Conservation (phyloP, 2,888 invertebrate genomes). For the Crepidodera aurea region DNA sequence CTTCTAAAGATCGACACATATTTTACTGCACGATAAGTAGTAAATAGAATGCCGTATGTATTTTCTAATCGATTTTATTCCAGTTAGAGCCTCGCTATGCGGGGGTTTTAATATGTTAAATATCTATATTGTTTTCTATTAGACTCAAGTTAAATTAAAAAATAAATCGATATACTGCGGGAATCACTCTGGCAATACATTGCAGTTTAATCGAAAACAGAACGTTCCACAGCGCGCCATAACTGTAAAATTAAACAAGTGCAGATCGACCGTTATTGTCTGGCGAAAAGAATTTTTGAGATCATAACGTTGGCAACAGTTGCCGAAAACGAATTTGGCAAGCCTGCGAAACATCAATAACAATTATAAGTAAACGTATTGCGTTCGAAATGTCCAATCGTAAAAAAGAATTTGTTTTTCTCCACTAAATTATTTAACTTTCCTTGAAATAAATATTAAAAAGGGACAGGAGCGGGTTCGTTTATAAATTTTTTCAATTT, state of each 20-base stretch:
- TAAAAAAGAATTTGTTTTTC: slow-evolving; percentile 3
- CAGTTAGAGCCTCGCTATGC: too few relatives aligned
- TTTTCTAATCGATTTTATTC: too few relatives aligned
- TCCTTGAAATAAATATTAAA: too few relatives aligned
- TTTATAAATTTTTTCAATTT: too few relatives aligned
- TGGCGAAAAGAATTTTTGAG: slow-evolving; percentile 45
- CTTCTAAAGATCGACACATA: too few relatives aligned
- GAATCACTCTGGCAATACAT: neutral
- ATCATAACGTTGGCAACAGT: slow-evolving; percentile 44
- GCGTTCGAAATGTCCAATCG: slow-evolving; percentile 39
- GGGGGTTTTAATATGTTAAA: too few relatives aligned
- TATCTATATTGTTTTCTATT: too few relatives aligned
- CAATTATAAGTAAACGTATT: slow-evolving; percentile 47
- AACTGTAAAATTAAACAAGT: slow-evolving; percentile 38
- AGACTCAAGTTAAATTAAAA: too few relatives aligned
- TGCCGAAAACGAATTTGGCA: slow-evolving; percentile 42
- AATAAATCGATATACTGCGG: neutral
- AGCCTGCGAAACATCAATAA: slow-evolving; percentile 38
- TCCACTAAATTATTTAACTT: too few relatives aligned
- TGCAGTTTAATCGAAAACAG: slow-evolving; percentile 20
- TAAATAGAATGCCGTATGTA: too few relatives aligned
- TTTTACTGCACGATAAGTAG: too few relatives aligned
- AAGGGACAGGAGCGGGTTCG: too few relatives aligned
- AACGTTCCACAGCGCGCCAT: slow-evolving; percentile 32
- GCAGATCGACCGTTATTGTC: slow-evolving; percentile 43